phyloP scores from a whole-genome alignment of 2,113 vertebrate species.

The Ibidorhyncha struthersii region DNA sequence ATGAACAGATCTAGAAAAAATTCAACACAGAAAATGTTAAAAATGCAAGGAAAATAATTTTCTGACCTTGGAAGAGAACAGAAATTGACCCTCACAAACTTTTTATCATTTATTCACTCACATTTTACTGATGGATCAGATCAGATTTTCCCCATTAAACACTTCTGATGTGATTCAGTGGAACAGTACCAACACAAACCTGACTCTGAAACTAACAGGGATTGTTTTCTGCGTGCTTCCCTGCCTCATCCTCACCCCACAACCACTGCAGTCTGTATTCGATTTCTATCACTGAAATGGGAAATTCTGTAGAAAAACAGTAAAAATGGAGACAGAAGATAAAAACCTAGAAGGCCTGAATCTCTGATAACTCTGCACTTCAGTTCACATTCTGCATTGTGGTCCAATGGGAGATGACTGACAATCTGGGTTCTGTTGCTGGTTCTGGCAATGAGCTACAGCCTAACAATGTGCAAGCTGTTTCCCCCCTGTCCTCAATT shows the following conservation, averaged over 20 bases:
- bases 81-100: not conserved
- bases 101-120: not conserved
- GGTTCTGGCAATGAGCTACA: constrained; percentile 52
- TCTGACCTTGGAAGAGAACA: not conserved
- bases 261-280: not conserved
- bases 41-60: not conserved
- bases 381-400: constrained; percentile 24
- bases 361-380: constrained; percentile 3
- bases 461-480: constrained; percentile 57
- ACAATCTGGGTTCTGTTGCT: constrained; percentile 61
- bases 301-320: not conserved
- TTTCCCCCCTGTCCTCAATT: constrained; percentile 61
- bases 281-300: not conserved
- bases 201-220: not conserved
- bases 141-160: not conserved
- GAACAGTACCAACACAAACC: not conserved
- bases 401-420: constrained; percentile 37
- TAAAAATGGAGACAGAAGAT: constrained; percentile 7
- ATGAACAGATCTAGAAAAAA: not conserved
- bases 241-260: not conserved
- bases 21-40: not conserved
- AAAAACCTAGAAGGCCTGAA: constrained; percentile 8
- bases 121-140: not conserved
- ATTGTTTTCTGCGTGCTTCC: not conserved
- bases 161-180: not conserved